Base-by-base conservation (phyloP, 2,113 vertebrate genomes). In the Columba livia region DNA sequence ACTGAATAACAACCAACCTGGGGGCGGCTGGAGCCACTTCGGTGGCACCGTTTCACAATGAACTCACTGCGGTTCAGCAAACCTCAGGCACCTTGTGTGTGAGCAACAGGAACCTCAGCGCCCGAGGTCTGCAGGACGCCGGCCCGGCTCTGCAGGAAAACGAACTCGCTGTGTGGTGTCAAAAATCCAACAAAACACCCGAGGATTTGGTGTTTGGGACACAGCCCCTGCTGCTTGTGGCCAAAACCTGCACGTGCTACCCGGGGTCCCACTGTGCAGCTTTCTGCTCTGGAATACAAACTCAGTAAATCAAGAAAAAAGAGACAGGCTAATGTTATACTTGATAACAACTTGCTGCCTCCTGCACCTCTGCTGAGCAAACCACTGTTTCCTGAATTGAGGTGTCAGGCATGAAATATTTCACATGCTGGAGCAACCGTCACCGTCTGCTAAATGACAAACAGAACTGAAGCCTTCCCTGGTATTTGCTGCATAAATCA, bases 301-400 rank as follows among this genome's bases (percentile, higher is more conserved):
- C 65, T 36, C 77, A 15, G 25, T 23, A 65, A 60, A 53, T 3
- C 1, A 21, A 94, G 47, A 79, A 57, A 72, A 57, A 50, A 50
- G 5, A 47, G 44, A 19, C 44, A 64, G 47, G 24, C 36, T 56
- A 53, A 6, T 47, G 67, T 34, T 62, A 14, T 17, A 53, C 80
- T 64, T 6, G 65, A 70, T 77, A 96, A 93, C 89, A 94, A 44
- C 71, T 58, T 28, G n/a, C 81, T 83, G 85, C 58, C 94, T 93
- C 54, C 79, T 85, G 85, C 54, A 79, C 73, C 87, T 96, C 94
- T 94, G 92, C 89, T 71, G 79, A 90, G 56, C 89, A 96, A 96
- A 96, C 96, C 96, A 94, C 96, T 28, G 8, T 83, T 97, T 97
- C 97, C 96, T 97, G 96, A 78, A 48, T 2, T 34, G 93, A 93